Evolutionary conservation across 35 echinoderm and acorn worm genomes (phyloP), one percentile per base, ranked within the genome.

Genomic region (Apostichopus japonicus): DNA sequence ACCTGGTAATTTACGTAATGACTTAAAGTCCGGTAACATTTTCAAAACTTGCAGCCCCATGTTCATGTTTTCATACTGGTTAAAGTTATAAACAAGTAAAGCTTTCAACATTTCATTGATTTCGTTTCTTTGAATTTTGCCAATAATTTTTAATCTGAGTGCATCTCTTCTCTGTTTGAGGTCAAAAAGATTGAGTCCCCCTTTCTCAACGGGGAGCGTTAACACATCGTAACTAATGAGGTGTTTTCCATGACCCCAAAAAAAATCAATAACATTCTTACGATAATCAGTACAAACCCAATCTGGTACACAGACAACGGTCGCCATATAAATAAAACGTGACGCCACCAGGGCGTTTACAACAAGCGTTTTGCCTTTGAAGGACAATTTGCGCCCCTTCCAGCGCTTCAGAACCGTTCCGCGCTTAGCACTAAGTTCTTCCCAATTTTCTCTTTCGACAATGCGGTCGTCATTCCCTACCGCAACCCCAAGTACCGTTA

Each of bases 41-140:
- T 77, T 77, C 7, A 77, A 77, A 77, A 77, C 75, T 77, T 77
- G 75, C 7, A 77, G 16, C n/a, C 75, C 75, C 75, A 77, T 77
- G 75, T n/a, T n/a, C 75, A 77, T 77, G 75, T n/a, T 77, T 77
- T 77, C 75, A 77, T 77, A 77, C 10, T 77, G 75, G 17, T 77
- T 77, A n/a, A 77, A 77, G 17, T 24, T 77, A 77, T 77, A 77
- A 8, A 77, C 75, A 77, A 77, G 75, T 77, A 77, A 77, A 77
- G 16, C 9, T 17, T 17, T 77, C 17, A 77, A 77, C 75, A 77
- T 77, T 77, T n/a, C 75, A n/a, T 77, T 77, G 75, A 77, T 11
- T 17, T 77, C 75, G 16, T 77, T 77, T 77, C 75, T 77, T 24
- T 77, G 75, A 4, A 77, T 9, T n/a, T 77, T 77, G 5, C 75